These are phyloP conservation scores for Prinia subflava DNA, from an alignment of 2,113 vertebrate genomes.

Conservation along the genomic window DNA sequence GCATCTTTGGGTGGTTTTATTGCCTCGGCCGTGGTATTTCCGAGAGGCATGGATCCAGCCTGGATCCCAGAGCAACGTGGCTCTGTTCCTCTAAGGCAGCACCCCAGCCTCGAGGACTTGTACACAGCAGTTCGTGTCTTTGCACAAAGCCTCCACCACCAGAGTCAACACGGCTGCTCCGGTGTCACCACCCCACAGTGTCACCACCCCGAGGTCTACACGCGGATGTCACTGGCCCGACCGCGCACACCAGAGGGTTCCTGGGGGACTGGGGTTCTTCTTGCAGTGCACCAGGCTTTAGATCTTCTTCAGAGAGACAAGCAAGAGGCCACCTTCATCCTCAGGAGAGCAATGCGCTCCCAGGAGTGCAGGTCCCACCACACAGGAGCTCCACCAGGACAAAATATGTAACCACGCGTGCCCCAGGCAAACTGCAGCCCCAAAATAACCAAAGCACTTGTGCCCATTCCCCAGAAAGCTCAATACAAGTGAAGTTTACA, in stretches of 20 bases:
- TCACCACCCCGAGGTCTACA: neutral
- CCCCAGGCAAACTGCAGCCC: neutral
- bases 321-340: conserved; percentile 16
- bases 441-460: neutral
- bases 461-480: neutral
- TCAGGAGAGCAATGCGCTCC: neutral
- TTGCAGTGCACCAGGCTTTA: neutral
- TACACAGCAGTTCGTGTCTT: neutral
- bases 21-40: neutral
- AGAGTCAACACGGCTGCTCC: neutral
- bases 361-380: neutral
- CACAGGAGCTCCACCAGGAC: neutral
- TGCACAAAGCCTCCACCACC: neutral
- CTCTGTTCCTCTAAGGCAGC: neutral
- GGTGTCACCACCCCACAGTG: neutral
- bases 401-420: accelerated
- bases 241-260: accelerated
- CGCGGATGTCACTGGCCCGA: accelerated
- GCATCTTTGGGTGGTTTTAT: conserved; percentile 9
- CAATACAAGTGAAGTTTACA: neutral
- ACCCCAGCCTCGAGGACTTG: neutral
- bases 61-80: neutral
- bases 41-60: neutral
- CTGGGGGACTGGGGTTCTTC: neutral
- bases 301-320: neutral